These are phyloP conservation scores for Eidolon dupreanum DNA, from an alignment of 2,797 vertebrate genomes.

Conservation along the genomic window DNA sequence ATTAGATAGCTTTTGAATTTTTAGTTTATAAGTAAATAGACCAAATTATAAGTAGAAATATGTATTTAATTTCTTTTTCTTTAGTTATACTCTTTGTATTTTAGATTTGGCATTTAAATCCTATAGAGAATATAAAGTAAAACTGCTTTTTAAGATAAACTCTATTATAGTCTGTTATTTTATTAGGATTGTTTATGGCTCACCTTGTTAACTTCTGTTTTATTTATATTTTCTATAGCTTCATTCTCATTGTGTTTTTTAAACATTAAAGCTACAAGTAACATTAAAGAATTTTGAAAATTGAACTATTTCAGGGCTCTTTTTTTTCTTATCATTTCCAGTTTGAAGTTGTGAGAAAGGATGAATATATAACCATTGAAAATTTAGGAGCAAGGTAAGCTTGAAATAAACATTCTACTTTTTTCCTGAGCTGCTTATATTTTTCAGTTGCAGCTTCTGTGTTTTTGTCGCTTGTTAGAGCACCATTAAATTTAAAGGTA, in stretches of 20 bases:
- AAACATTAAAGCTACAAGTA: constrained; percentile 44
- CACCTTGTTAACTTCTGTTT: constrained; percentile 40
- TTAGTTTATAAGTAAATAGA: constrained; percentile 16
- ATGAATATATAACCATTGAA: constrained; percentile 78
- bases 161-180: not conserved
- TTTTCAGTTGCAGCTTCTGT: constrained; percentile 35
- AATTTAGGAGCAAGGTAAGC: constrained; percentile 81
- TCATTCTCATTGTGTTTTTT: constrained; percentile 26
- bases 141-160: constrained; percentile 1
- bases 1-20: constrained; percentile 7
- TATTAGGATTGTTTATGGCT: not conserved
- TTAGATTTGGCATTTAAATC: constrained; percentile 52
- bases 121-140: not conserved
- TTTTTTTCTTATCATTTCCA: constrained; percentile 50
- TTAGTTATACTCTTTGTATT: constrained; percentile 32
- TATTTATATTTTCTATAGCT: constrained; percentile 14
- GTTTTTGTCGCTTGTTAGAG: not conserved
- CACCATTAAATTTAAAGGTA: constrained; percentile 9
- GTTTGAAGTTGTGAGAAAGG: constrained; percentile 79
- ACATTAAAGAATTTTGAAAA: constrained; percentile 61
- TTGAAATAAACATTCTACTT: constrained; percentile 30
- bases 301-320: constrained; percentile 49
- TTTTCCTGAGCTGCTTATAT: not conserved
- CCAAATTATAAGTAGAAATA: not conserved
- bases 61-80: not conserved